Conservation (phyloP, 2,113 vertebrate genomes). For the Trichechus manatus region DNA sequence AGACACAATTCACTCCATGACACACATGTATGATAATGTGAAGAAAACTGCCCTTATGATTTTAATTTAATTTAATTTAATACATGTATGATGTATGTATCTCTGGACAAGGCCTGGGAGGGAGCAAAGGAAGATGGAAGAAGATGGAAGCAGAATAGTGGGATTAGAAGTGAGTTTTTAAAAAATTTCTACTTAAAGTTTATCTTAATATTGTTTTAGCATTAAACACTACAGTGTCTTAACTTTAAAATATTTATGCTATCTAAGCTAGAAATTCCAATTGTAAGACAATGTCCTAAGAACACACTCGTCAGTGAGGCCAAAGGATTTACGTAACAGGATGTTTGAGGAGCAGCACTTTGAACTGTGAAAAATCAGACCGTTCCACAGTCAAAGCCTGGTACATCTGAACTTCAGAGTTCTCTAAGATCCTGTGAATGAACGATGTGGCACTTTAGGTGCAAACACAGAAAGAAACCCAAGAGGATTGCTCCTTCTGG, state of each 20-base stretch:
- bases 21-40: too few relatives aligned
- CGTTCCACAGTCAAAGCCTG: neutral
- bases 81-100: neutral
- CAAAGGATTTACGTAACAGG: neutral
- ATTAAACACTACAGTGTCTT: constrained; percentile 1
- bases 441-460: neutral
- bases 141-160: too few relatives aligned
- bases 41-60: neutral
- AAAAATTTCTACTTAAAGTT: neutral
- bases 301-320: neutral
- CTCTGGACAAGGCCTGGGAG: neutral
- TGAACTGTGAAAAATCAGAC: neutral
- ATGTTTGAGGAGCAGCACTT: neutral
- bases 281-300: neutral
- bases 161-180: neutral
- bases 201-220: neutral
- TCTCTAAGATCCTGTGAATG: neutral
- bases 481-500: fast-evolving
- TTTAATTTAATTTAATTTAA: too few relatives aligned
- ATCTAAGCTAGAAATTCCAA: neutral
- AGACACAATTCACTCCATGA: too few relatives aligned
- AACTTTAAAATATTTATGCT: neutral
- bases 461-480: neutral
- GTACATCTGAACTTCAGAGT: neutral
- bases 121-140: neutral